Evolutionary conservation across 2,888 invertebrate species (phyloP).

Genomic region (Metopia argyrocephala): DNA sequence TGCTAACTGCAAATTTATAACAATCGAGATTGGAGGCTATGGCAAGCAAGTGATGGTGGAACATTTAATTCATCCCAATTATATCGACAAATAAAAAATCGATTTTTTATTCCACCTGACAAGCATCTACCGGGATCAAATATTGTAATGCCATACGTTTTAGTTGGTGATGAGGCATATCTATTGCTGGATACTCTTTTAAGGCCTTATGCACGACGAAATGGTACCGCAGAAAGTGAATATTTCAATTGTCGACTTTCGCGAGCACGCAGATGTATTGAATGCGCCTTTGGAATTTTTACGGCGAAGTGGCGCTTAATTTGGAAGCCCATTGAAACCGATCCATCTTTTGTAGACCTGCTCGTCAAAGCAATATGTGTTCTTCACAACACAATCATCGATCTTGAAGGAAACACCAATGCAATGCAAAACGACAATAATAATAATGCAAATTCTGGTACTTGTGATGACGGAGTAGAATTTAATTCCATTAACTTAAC

Average conservation of each 20-base stretch:
- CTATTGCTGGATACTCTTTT: conserved; percentile 33
- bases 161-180: conserved; percentile 33
- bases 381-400: no score
- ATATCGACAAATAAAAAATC: conserved; percentile 22
- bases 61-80: conserved; percentile 27
- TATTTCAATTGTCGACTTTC: conserved; percentile 37
- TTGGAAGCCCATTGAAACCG: no score
- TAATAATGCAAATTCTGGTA: no score
- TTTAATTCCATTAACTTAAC: no score
- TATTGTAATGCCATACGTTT: conserved; percentile 27
- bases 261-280: conserved; percentile 21
- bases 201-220: conserved; percentile 12
- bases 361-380: no score
- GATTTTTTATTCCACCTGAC: conserved; percentile 15
- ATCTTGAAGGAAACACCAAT: no score
- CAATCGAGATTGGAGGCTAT: conserved; percentile 50
- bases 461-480: no score
- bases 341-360: no score
- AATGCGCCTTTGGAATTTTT: conserved; percentile 36
- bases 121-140: conserved; percentile 8
- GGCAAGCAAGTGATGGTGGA: conserved; percentile 41
- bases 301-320: neutral
- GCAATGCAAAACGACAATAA: no score
- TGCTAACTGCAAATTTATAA: conserved; percentile 45
- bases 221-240: conserved; percentile 8